Conservation (phyloP, 2,113 vertebrate species). For the Beaufortia kweichowensis region DNA sequence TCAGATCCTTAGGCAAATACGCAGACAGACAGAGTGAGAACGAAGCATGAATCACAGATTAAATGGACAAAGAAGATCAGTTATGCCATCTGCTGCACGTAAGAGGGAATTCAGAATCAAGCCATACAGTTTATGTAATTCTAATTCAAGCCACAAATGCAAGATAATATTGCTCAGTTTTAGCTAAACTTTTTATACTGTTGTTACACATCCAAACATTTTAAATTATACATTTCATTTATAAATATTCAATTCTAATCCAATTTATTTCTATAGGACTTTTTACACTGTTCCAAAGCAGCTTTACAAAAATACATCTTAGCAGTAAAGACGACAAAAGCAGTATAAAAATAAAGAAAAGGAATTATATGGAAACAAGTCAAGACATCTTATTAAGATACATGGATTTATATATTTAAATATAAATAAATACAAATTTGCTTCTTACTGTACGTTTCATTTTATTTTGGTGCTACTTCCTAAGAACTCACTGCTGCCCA, state of each 20-base stretch:
- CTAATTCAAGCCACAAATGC: background rate
- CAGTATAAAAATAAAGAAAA: too few relatives aligned
- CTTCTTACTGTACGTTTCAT: background rate
- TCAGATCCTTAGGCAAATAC: background rate
- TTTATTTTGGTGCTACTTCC: conserved; percentile 23
- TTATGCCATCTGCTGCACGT: conserved; percentile 66
- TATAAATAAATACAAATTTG: background rate
- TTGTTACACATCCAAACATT: too few relatives aligned
- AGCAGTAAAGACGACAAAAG: too few relatives aligned
- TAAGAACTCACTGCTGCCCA: conserved; percentile 52
- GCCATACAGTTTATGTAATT: background rate
- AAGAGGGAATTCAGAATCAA: background rate
- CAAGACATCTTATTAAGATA: background rate
- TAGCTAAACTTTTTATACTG: too few relatives aligned
- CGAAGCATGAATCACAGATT: conserved; percentile 33
- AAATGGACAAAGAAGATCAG: conserved; percentile 29
- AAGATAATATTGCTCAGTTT: background rate
- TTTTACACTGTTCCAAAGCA: too few relatives aligned
- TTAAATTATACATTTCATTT: too few relatives aligned
- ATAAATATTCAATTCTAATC: too few relatives aligned
- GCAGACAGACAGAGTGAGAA: background rate
- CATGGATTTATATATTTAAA: background rate
- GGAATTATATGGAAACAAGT: too few relatives aligned
- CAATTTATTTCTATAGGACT: too few relatives aligned
- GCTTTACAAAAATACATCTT: too few relatives aligned